A percentile compares a stretch with the other conserved stretches of the same genome.
phyloP scores from a whole-genome alignment of 2,113 vertebrate genomes.

The Mastomys natalensis region DNA sequence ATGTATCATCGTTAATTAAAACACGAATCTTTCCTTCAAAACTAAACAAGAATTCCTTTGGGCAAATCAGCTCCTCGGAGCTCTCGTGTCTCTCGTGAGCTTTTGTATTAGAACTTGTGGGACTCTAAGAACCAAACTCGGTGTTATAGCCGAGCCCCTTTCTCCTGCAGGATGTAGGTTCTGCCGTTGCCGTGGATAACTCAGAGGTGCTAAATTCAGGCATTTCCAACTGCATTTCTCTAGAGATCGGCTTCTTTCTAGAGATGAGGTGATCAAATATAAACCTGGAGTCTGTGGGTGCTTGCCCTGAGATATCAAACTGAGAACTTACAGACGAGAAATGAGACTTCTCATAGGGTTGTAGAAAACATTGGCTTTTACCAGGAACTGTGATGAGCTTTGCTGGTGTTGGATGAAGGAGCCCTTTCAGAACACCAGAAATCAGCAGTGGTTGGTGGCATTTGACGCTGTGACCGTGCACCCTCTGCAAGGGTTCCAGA shows the following conservation, averaged over 20 bases:
- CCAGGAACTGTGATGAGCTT: not conserved
- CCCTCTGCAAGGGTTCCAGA: not conserved
- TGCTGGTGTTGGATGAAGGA: not conserved
- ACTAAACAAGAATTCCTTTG: conserved; percentile 9
- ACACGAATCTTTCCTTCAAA: conserved; percentile 34
- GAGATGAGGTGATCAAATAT: not conserved
- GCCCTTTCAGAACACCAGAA: not conserved
- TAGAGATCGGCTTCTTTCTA: not conserved
- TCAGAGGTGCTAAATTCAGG: conserved; percentile 51
- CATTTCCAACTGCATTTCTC: conserved; percentile 11
- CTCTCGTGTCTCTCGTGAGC: not conserved
- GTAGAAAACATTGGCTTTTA: conserved; percentile 1
- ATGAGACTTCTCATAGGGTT: not conserved
- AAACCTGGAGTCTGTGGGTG: not conserved
- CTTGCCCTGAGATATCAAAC: not conserved
- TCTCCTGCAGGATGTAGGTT: not conserved
- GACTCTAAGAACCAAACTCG: conserved; percentile 16
- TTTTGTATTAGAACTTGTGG: conserved; percentile 2
- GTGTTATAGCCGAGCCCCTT: not conserved
- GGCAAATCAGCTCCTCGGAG: not conserved
- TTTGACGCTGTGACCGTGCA: not conserved
- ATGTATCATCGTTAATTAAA: conserved; percentile 13
- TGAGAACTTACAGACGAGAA: not conserved
- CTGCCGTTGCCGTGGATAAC: conserved; percentile 4
- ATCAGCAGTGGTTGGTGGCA: not conserved